These are phyloP conservation scores for Furcula furcula DNA, from an alignment of 2,888 invertebrate genomes.

Conservation along the genomic window DNA sequence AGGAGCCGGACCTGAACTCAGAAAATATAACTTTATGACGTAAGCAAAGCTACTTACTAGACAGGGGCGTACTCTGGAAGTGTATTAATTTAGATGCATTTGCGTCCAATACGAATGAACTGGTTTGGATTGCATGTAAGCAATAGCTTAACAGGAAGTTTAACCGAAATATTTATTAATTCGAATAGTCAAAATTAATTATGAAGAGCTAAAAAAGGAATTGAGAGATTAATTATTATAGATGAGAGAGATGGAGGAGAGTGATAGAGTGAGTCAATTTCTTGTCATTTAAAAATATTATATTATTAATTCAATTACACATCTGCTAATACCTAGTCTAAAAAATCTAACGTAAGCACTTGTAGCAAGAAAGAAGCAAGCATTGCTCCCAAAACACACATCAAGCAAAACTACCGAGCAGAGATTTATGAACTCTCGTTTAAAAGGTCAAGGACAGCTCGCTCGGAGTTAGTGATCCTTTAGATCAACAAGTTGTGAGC, in stretches of 20 bases:
- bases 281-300: too few relatives aligned
- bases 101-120: conserved; percentile 32
- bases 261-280: too few relatives aligned
- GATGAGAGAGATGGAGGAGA: too few relatives aligned
- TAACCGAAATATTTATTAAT: too few relatives aligned
- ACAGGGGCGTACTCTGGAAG: conserved; percentile 27
- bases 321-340: too few relatives aligned
- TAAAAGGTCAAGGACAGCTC: conserved; percentile 25
- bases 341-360: too few relatives aligned
- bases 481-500: conserved; percentile 18
- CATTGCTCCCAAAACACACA: conserved; percentile 10
- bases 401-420: conserved; percentile 5
- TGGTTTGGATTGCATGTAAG: conserved; percentile 49
- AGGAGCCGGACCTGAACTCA: too few relatives aligned
- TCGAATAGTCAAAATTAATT: too few relatives aligned
- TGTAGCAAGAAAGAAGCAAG: background rate
- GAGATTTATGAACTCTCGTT: conserved; percentile 27
- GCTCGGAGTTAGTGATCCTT: conserved; percentile 18
- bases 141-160: background rate
- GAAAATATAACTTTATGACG: too few relatives aligned
- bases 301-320: too few relatives aligned
- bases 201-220: too few relatives aligned
- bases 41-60: conserved; percentile 10
- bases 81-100: conserved; percentile 59
- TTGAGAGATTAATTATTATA: too few relatives aligned